Base-by-base conservation (phyloP, 2,113 vertebrate genomes). In the Aptenodytes patagonicus region DNA sequence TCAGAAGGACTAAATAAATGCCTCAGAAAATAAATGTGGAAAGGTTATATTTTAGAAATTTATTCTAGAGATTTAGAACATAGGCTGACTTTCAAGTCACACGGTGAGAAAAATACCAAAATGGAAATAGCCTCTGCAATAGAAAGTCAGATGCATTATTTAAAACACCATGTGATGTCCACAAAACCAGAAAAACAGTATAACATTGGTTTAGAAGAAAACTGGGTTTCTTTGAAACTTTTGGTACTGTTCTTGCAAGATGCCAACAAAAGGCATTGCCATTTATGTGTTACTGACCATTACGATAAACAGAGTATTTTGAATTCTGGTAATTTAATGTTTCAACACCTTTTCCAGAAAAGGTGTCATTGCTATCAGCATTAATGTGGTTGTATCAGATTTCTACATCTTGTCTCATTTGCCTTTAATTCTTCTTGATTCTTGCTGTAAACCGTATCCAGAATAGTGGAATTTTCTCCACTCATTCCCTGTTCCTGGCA, bases 51-150 rank as follows among this genome's bases (percentile, higher is more conserved):
- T 97, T 95, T 76, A 76, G 80, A 89, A 95, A 82, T 93, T 71
- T 91, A 85, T 95, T 94, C 79, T 83, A 55, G 80, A 87, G 66
- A 82, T 91, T 72, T 54, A 61, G 71, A 92, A 90, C 7, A 17
- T 97, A 90, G 69, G 61, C 77, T 89, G 89, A 64, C 69, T 94
- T 94, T 71, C 47, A 87, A 96, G 94, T 91, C 87, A 94, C 72
- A 81, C 42, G 87, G 80, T 91, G 83, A 94, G 83, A 94, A 94
- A 93, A 95, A 81, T 68, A 47, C 68, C 49, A 84, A 92, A 97
- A 91, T 83, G 87, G 69, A 91, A 95, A 84, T 95, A 71, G 60
- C 52, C 93, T 78, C 86, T 89, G 80, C 82, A 51, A 55, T 57
- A 75, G 81, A 69, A 75, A 90, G 72, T 60, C 31, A 87, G 64